A percentile compares a stretch with the other conserved stretches of the same genome.
These are phyloP conservation scores for Drosophila mercatorum DNA, from an alignment of 2,888 invertebrate species.

Conservation along the genomic window DNA sequence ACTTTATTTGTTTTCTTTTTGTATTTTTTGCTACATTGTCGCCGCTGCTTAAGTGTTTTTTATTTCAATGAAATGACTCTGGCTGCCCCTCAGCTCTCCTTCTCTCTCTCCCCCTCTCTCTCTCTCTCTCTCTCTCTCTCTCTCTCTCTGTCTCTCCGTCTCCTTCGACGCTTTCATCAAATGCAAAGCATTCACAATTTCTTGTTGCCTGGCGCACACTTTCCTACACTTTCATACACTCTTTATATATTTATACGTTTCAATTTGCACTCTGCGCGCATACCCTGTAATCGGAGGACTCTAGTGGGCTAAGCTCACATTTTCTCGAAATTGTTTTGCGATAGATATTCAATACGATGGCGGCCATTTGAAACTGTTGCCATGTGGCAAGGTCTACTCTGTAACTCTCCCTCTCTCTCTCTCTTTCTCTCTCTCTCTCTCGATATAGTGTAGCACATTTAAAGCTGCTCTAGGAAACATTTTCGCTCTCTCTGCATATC, in stretches of 20 bases:
- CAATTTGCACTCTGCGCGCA: slow-evolving; percentile 1
- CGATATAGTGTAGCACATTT: too few relatives aligned
- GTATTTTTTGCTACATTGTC: slow-evolving; percentile 45
- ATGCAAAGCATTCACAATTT: slow-evolving; percentile 62
- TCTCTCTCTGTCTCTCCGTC: not conserved
- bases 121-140: not conserved
- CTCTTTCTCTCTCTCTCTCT: not conserved
- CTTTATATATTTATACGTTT: slow-evolving; percentile 13
- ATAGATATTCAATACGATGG: not conserved
- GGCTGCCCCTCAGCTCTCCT: slow-evolving; percentile 6
- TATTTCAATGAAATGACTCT: slow-evolving; percentile 64
- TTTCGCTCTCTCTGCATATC: too few relatives aligned
- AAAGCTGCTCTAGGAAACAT: too few relatives aligned
- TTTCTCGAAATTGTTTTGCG: not conserved
- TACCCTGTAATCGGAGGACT: slow-evolving; percentile 32
- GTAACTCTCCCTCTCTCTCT: not conserved
- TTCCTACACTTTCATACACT: slow-evolving; percentile 30
- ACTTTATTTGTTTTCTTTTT: slow-evolving; percentile 23
- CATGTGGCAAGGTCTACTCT: not conserved
- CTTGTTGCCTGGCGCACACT: slow-evolving; percentile 56
- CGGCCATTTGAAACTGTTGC: too few relatives aligned
- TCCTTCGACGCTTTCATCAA: slow-evolving; percentile 54
- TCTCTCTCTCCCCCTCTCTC: not conserved
- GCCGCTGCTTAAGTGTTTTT: slow-evolving; percentile 69
- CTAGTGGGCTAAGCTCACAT: not conserved